Percentiles rank a stretch among this genome's conserved stretches.
These are phyloP conservation scores for Rhagologus leucostigma DNA, from an alignment of 2,113 vertebrate species.

Conservation along the genomic window DNA sequence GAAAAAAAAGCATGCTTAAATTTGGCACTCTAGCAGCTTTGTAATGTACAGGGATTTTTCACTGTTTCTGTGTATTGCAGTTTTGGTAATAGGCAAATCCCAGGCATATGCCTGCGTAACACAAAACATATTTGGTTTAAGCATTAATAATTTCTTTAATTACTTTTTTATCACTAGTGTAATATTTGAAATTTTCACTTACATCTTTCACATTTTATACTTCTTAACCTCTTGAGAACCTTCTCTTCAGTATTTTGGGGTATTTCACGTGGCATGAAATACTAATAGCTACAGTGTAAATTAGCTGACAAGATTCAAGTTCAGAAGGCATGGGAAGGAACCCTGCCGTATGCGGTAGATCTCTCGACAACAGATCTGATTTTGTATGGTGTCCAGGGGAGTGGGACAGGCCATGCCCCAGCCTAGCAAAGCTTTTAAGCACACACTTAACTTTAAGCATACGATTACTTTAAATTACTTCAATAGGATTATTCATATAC, in stretches of 20 bases:
- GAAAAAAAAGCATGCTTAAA: background rate
- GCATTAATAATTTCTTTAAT: constrained; percentile 52
- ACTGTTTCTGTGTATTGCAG: constrained; percentile 7
- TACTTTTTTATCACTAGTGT: constrained; percentile 16
- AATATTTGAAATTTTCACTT: constrained; percentile 26
- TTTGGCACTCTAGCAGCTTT: constrained; percentile 22
- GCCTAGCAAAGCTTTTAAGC: background rate
- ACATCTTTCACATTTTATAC: background rate
- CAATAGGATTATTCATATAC: constrained; percentile 21
- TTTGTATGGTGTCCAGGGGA: background rate
- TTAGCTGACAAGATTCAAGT: background rate
- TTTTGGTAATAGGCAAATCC: constrained; percentile 34
- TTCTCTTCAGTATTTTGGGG: background rate
- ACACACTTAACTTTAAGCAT: constrained; percentile 16
- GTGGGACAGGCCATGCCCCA: background rate
- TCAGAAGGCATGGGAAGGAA: background rate
- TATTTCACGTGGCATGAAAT: background rate
- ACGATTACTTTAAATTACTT: constrained; percentile 36
- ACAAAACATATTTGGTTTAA: constrained; percentile 26
- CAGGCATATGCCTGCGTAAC: constrained; percentile 3
- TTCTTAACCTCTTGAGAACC: constrained; percentile 34
- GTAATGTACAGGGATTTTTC: constrained; percentile 6
- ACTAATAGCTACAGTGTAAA: background rate
- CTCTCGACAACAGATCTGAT: background rate
- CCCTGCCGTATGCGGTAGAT: background rate